Base-by-base conservation (phyloP, 2,888 invertebrate genomes). In the Oconnorella tubifera region DNA sequence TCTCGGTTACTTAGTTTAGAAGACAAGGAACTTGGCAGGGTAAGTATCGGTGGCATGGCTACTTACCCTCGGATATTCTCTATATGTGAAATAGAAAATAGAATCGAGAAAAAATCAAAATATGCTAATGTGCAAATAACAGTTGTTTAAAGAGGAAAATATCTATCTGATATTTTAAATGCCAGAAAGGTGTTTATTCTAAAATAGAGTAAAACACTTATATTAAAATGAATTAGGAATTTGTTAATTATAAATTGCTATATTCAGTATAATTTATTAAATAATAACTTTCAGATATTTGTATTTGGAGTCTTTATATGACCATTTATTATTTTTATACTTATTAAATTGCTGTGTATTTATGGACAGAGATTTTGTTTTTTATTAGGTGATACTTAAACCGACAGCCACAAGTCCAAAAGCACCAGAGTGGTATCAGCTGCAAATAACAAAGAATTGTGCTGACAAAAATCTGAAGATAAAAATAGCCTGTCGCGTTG, bases 401-500 rank as follows among this genome's bases (percentile, higher is more conserved):
- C 85, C 84, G 25, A 83, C 83, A 65, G 79, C 81, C 56, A 78
- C 83, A 27, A 83, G 83, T 69, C 77, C 82, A 50, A 78, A 83
- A 61, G 75, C 75, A 53, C 82, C 85, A 10, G 98, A 99, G 83
- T 98, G 97, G 98, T 94, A 98, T 85, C 91, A 92, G 78, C 95
- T 99, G 96, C 89, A 88, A 29, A 74, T 75, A 55, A 89, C 94
- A 6, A 98, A 97, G 85, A 96, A 92, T 83, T 87, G 91, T 72
- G 89, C 92, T 0, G 95, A 97, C 84, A 62, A 65, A 40, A 61
- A 57, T 33, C 85, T 99, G 64, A 88, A 90, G 76, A 98, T 99
- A 76, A 97, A 96, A 85, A 93, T 99, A 70, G 95, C 95, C n/a
- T 95, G 98, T 79, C 87, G 97, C 71, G 95, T 99, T 89, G 99